Evolutionary conservation across 2,888 invertebrate genomes (phyloP), one percentile per base, ranked within the genome.

Genomic region (Apamea crenata): DNA sequence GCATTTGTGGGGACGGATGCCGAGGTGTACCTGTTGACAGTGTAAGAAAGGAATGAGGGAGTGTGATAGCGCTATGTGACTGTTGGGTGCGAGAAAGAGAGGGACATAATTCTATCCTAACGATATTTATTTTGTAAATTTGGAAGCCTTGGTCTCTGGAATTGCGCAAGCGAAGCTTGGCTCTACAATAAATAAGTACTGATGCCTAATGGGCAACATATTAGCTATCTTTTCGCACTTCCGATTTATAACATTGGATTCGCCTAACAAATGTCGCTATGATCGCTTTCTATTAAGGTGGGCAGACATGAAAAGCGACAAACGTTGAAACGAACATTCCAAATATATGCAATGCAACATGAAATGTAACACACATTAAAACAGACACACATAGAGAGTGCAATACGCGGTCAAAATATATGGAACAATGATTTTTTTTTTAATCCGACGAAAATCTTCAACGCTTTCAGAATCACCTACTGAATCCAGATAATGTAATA

Each of bases 1-100:
- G 77, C 94, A 94, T 32, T 91, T 90, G 85, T 93, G 92, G 0
- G 94, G 93, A 0, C 93, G 91, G 36, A 92, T 90, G 25, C 91
- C 91, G 21, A 92, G 87, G 63, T 94, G 94, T 0, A 89, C 81
- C 93, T 93, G 88, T 6, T 53, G 75, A 80, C 66, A 71, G 18
- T 6, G 32, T 7, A 21, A n/a, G 66, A 59, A 63, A 79, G 21
- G 1, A 56, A 25, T 53, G n/a, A 65, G 6, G 1, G 1, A 67
- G 1, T 47, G 36, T 29, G 25, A 50, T 32, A 21, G n/a, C 18
- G 47, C 1, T 36, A 29, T 36, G 5, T 21, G 12, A 21, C 21
- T n/a, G 10, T 29, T 74, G 1, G 16, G 12, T 16, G n/a, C 32
- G 18, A 47, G 32, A 77, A 50, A 50, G 29, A 50, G 47, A 12